A percentile compares a stretch with the other conserved stretches of the same genome.
These are phyloP conservation scores for Listrodromus nycthemerus DNA, from an alignment of 2,888 invertebrate species.

Conservation along the genomic window DNA sequence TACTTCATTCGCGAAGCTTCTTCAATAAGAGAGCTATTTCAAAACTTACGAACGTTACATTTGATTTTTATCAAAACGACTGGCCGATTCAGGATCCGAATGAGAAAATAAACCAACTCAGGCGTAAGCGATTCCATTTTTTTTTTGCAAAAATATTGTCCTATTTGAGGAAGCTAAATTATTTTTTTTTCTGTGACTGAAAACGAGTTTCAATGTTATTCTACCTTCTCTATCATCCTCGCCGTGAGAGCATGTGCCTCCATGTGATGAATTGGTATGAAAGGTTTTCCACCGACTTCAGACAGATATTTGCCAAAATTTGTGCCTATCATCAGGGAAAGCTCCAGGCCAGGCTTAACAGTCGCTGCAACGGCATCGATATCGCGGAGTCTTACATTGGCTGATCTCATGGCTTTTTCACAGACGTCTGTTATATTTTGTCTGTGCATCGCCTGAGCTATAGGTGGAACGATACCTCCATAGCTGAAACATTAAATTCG, in stretches of 20 bases:
- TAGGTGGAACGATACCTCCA: conserved; percentile 95
- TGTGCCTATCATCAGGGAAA: conserved; percentile 92
- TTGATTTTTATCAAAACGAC: no score
- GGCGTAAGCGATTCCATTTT: no score
- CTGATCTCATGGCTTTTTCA: conserved; percentile 87
- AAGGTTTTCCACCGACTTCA: conserved; percentile 88
- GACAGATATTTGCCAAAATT: conserved; percentile 93
- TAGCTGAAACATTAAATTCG: conserved; percentile 85
- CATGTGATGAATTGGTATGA: conserved; percentile 99
- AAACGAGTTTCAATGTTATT: background rate
- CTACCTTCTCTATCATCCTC: conserved; percentile 89
- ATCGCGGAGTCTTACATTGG: conserved; percentile 87
- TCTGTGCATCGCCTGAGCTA: conserved; percentile 93
- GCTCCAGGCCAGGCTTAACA: conserved; percentile 93
- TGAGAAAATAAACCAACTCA: no score
- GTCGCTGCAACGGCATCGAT: conserved; percentile 96
- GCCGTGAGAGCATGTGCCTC: conserved; percentile 98
- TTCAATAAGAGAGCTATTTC: no score
- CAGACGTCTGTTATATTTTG: conserved; percentile 91
- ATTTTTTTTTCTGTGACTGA: background rate
- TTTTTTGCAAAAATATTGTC: background rate
- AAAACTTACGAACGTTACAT: no score
- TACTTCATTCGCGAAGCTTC: no score
- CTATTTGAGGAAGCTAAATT: no score
- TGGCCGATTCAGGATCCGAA: no score